phyloP scores from a whole-genome alignment of 2,888 invertebrate genomes.

The Tetanocera ferruginea region DNA sequence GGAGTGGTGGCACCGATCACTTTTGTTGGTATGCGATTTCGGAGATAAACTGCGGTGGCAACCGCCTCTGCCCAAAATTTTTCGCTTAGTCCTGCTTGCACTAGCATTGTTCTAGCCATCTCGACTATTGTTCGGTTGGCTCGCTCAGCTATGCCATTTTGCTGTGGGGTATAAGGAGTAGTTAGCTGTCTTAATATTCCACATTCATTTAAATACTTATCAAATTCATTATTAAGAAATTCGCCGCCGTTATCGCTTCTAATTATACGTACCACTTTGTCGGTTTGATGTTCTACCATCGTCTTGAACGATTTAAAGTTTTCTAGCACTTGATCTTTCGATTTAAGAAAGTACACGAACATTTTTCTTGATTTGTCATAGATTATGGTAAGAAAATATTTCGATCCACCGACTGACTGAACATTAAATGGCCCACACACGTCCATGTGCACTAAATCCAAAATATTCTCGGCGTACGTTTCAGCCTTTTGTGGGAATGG shows the following conservation, averaged over 20 bases:
- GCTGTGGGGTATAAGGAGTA: too few species aligned
- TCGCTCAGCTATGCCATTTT: too few species aligned
- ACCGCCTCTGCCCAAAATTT: slow-evolving; percentile 24
- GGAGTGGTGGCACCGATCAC: not conserved
- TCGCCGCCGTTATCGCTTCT: slow-evolving; percentile 43
- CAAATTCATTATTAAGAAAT: slow-evolving; percentile 34
- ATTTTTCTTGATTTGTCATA: slow-evolving; percentile 40
- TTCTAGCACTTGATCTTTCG: slow-evolving; percentile 39
- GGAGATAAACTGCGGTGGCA: slow-evolving; percentile 13
- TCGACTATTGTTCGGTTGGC: too few species aligned
- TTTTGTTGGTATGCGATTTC: slow-evolving; percentile 15
- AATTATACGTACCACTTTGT: slow-evolving; percentile 33
- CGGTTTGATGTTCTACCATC: slow-evolving; percentile 39
- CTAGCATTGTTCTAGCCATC: slow-evolving; percentile 15
- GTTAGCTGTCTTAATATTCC: too few species aligned
- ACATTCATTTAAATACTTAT: slow-evolving; percentile 31
- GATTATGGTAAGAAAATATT: slow-evolving; percentile 43
- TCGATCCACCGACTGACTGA: slow-evolving; percentile 35
- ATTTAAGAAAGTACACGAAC: slow-evolving; percentile 36
- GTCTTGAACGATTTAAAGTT: slow-evolving; percentile 34
- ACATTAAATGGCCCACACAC: slow-evolving; percentile 41
- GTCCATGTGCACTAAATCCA: slow-evolving; percentile 18
- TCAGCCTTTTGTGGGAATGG: not conserved
- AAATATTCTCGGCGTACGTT: not conserved
- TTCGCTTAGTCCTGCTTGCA: not conserved